Evolutionary conservation across 2,888 invertebrate species (phyloP).

Genomic region (Ectemnius lituratus): DNA sequence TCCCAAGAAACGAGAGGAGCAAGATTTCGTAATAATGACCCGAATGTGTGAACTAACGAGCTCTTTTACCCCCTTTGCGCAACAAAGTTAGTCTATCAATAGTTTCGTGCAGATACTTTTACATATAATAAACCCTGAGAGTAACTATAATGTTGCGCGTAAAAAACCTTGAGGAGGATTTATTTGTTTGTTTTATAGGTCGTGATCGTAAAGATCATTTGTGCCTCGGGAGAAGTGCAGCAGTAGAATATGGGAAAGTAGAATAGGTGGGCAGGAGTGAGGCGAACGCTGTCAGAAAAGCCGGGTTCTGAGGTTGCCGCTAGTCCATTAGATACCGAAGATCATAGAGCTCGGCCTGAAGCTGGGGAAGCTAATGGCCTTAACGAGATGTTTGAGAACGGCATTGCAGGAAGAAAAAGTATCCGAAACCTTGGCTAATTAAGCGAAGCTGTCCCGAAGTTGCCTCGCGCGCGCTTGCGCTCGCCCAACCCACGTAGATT

Average conservation of each 20-base stretch:
- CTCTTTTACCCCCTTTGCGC: no score
- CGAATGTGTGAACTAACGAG: no score
- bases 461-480: neutral
- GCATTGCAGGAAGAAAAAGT: conserved; percentile 43
- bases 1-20: no score
- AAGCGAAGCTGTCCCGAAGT: conserved; percentile 45
- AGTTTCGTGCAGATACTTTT: no score
- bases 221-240: conserved; percentile 9
- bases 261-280: conserved; percentile 26
- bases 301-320: conserved; percentile 52
- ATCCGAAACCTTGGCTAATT: conserved; percentile 60
- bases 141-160: no score
- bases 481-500: conserved; percentile 23
- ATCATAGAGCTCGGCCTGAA: conserved; percentile 55
- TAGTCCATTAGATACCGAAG: conserved; percentile 62
- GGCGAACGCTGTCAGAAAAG: conserved; percentile 54
- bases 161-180: no score
- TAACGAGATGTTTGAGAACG: conserved; percentile 58
- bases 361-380: conserved; percentile 56
- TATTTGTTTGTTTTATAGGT: neutral
- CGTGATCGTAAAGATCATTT: neutral
- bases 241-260: conserved; percentile 12
- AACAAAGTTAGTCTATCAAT: no score
- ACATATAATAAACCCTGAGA: no score
- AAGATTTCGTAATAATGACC: no score